Evolutionary conservation across 2,113 vertebrate species (phyloP), one percentile per base, ranked within the genome.

Genomic region (Colistium nudipinnis): DNA sequence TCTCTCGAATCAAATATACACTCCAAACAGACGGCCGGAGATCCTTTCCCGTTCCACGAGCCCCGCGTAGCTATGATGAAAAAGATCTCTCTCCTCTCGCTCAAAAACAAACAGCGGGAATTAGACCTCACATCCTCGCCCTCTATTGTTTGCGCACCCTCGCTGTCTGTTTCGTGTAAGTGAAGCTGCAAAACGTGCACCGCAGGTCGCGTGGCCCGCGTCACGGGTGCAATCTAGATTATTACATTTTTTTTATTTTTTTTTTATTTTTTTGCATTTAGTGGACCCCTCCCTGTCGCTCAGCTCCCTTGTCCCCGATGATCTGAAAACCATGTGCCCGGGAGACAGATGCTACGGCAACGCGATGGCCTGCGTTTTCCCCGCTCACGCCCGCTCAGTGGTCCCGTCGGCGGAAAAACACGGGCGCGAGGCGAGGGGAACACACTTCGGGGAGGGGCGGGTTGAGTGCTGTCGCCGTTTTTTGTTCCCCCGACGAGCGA

Each of bases 311-410:
- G 77, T 70, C 71, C 80, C 64, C 51, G 59, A 70, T 57, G 76
- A 80, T 78, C 30, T 83, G 62, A 62, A 66, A 80, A 68, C 67
- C 65, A 64, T 61, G 66, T 62, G 71, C 64, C 52, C 1, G 3
- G 48, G 67, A n/a, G n/a, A 69, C 69, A 74, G 78, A 80, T 76
- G 80, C 78, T 63, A 10, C 16, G n/a, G 66, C 60, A 75, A 43
- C 70, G 56, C 80, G 82, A 82, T 69, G 61, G 65, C 80, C 49
- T 38, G 60, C 16, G 1, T 72, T 62, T 19, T 70, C 49, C 8
- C 61, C 12, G 43, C 67, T 53, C 4, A 17, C 22, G 60, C 63
- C 1, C n/a, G n/a, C 19, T 45, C 43, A 10, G 22, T 45, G 1
- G 44, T n/a, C 1, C 47, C 62, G 19, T 0, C 31, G 8, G 49